phyloP scores from a whole-genome alignment of 92 coral and sea anemone genomes.

The Porites evermanni region DNA sequence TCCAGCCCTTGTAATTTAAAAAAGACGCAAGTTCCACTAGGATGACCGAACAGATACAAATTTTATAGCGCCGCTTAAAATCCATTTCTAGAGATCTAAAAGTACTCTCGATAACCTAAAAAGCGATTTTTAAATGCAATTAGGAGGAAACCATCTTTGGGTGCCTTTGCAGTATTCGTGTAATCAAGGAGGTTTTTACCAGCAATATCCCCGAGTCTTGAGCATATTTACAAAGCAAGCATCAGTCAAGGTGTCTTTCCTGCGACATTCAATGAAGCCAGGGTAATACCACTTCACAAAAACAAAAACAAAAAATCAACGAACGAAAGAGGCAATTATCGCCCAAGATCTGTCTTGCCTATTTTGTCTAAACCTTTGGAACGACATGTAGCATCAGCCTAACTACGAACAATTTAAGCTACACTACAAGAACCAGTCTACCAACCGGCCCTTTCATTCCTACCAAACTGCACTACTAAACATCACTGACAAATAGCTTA shows the following conservation, averaged over 20 bases:
- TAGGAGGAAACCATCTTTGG: too few species aligned
- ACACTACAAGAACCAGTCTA: slow-evolving; percentile 20
- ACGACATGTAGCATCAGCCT: not conserved
- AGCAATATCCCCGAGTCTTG: slow-evolving; percentile 10
- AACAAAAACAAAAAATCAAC: not conserved
- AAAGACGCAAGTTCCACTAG: too few species aligned
- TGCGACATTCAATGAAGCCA: not conserved
- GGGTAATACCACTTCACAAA: not conserved
- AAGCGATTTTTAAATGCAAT: too few species aligned
- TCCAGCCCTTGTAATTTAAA: too few species aligned
- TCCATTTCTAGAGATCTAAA: too few species aligned
- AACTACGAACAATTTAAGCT: too few species aligned
- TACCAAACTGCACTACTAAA: slow-evolving; percentile 54
- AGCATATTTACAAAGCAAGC: not conserved
- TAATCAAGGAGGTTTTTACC: not conserved
- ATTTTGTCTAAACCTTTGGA: not conserved
- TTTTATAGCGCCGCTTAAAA: too few species aligned
- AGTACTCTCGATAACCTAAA: too few species aligned
- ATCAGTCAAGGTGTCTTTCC: not conserved
- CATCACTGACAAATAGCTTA: slow-evolving; percentile 21
- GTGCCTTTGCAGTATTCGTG: too few species aligned
- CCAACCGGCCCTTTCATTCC: slow-evolving; percentile 41
- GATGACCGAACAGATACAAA: too few species aligned
- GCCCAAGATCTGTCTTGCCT: not conserved
- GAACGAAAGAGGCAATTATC: not conserved